Evolutionary conservation across 2,113 vertebrate species (phyloP).

Genomic region (Periophthalmodon schlosseri): DNA sequence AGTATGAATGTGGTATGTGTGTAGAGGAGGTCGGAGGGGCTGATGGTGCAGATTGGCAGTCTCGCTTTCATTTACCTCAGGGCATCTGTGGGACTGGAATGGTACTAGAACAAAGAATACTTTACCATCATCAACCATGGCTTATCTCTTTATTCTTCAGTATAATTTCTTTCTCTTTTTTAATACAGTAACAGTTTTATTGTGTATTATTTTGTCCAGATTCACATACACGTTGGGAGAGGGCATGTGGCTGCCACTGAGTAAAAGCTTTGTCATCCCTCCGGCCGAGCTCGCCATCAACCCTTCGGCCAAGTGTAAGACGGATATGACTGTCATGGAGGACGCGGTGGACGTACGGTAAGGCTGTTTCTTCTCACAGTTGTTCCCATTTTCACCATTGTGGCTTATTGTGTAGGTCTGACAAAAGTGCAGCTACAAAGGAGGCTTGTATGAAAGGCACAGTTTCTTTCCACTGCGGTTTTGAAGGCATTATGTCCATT

Average conservation of each 20-base stretch:
- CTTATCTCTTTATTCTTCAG: not conserved
- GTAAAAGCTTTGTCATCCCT: slow-evolving; percentile 98
- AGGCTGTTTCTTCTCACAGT: slow-evolving; percentile 36
- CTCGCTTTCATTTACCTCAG: too few species aligned
- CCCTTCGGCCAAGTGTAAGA: slow-evolving; percentile 98
- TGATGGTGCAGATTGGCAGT: too few species aligned
- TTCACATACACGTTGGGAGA: slow-evolving; percentile 98
- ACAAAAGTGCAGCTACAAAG: slow-evolving; percentile 9
- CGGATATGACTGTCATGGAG: slow-evolving; percentile 99
- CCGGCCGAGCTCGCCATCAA: slow-evolving; percentile 97
- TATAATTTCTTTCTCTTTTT: not conserved
- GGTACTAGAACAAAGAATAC: too few species aligned
- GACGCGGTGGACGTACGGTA: slow-evolving; percentile 97
- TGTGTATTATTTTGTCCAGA: slow-evolving; percentile 62
- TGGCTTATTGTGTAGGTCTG: not conserved
- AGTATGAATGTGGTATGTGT: too few species aligned
- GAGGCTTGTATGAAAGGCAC: not conserved
- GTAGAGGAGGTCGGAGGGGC: too few species aligned
- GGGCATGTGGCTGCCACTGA: slow-evolving; percentile 97
- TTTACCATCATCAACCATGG: too few species aligned
- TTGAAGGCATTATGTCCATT: slow-evolving; percentile 3
- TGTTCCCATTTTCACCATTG: slow-evolving; percentile 23
- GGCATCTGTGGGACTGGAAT: too few species aligned
- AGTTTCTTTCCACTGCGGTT: slow-evolving; percentile 6
- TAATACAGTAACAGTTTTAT: not conserved